Conservation (phyloP, 2,113 vertebrate species). For the Cairina moschata region DNA sequence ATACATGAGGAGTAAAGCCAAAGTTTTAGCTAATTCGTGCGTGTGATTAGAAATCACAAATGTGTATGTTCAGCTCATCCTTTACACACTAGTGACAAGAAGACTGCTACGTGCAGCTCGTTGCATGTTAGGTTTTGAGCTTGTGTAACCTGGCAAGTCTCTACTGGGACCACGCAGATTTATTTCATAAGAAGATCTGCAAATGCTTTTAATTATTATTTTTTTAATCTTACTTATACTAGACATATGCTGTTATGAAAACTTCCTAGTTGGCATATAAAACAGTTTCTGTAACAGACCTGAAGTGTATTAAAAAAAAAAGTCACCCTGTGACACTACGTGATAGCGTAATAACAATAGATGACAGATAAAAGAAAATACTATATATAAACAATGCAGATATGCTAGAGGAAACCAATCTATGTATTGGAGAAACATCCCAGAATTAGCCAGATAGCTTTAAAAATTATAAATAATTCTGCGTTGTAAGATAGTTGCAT, state of each 20-base stretch:
- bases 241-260: neutral
- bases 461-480: neutral
- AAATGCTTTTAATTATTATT: neutral
- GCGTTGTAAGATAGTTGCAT: neutral
- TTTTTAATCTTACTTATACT: neutral
- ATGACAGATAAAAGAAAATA: neutral
- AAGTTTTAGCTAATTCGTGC: neutral
- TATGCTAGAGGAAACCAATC: neutral
- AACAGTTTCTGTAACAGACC: neutral
- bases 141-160: constrained; percentile 3
- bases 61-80: neutral
- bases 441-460: neutral
- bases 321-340: neutral
- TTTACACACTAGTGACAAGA: neutral
- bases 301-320: neutral
- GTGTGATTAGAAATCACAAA: neutral
- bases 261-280: neutral
- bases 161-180: neutral
- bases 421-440: neutral
- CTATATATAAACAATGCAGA: neutral
- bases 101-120: neutral
- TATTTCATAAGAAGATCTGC: neutral
- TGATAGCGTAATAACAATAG: neutral
- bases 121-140: neutral
- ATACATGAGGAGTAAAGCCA: neutral